Base-by-base conservation (phyloP, 1,140 invertebrate genomes). In the Gerris buenoi region DNA sequence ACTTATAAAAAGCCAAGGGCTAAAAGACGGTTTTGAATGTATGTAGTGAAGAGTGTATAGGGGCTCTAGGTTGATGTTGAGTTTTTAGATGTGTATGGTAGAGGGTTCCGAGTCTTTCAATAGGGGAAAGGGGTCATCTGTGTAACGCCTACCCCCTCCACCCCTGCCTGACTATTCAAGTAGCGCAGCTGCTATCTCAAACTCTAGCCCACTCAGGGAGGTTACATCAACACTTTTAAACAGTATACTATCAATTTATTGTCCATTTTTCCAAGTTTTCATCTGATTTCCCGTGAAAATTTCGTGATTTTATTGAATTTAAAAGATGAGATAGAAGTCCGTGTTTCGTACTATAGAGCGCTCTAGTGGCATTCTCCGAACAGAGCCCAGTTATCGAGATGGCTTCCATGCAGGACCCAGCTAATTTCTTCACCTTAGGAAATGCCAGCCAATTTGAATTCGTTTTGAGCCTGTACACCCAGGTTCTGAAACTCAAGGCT, bases 381-480 rank as follows among this genome's bases (percentile, higher is more conserved):
- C 33, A 18, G 18, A 67, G 56, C 58, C 58, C 68, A 69, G 70
- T 71, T 72, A 69, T 70, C 71, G 69, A 69, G 83, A 89, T 90
- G 87, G 87, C 88, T 84, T 87, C 86, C 82, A 83, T 85, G 77
- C 88, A 86, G 84, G 88, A 90, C 80, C 90, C 89, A 77, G 88
- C 88, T 77, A 89, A 87, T 83, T 94, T 94, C 84, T 93, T 93
- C 80, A 84, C 87, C 77, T 86, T 89, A 81, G 91, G 89, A 74
- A 89, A 88, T 77, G 84, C 87, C 72, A 83, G 81, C 79, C 90
- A 93, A 78, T 94, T 91, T 80, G 86, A 90, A 76, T 87, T 89
- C 80, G 89, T 93, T 73, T 83, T 91, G 72, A 88, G 89, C 80
- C 81, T 93, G 73, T 94, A 94, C 79, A 89, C 90, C 69, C 85